phyloP scores from a whole-genome alignment of 2,797 vertebrate species.

The Eulemur albifrons region DNA sequence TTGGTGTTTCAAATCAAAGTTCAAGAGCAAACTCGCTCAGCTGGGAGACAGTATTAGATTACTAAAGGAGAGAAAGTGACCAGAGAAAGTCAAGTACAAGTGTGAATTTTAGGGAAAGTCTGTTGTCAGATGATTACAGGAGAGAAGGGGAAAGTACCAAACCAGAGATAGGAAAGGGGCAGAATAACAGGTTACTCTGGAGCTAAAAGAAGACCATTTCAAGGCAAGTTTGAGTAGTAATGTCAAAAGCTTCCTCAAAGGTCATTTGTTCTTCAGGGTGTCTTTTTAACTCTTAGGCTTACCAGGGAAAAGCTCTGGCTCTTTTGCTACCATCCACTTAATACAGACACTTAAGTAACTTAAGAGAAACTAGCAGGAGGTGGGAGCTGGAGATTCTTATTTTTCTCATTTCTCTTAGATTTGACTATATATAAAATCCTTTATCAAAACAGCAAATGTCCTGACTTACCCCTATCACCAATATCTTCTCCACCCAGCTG shows the following conservation, averaged over 20 bases:
- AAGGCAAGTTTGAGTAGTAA: neutral
- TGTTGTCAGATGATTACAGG: neutral
- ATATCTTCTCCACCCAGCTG: neutral
- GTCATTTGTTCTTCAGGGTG: neutral
- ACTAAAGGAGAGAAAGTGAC: neutral
- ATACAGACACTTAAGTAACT: neutral
- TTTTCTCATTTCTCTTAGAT: neutral
- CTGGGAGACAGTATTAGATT: neutral
- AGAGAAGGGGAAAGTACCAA: neutral
- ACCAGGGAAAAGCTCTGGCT: neutral
- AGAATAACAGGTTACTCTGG: neutral
- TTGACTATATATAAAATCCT: neutral
- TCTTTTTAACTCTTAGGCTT: neutral
- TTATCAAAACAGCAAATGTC: neutral
- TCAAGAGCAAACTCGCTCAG: neutral
- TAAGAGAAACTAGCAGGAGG: neutral
- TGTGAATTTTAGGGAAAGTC: neutral
- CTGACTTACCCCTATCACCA: neutral
- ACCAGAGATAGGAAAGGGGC: neutral
- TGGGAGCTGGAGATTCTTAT: neutral
- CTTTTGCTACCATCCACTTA: neutral
- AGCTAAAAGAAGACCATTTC: neutral
- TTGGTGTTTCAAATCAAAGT: neutral
- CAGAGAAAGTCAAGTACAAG: neutral
- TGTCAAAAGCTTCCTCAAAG: neutral